Evolutionary conservation across 1,140 invertebrate genomes (phyloP), one percentile per base, ranked within the genome.

Genomic region (Elysia chlorotica): DNA sequence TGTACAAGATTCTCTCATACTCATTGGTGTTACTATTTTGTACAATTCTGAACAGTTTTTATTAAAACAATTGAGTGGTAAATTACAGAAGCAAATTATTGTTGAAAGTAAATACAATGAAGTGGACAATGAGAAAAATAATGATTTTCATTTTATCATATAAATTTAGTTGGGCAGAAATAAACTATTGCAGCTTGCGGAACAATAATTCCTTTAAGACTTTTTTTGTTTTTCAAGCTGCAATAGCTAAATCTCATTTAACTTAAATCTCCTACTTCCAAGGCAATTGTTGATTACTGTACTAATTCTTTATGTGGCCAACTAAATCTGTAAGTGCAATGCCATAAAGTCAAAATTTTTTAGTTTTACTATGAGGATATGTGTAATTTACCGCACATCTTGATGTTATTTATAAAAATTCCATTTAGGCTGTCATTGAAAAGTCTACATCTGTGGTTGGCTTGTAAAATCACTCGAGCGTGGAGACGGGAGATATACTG

Each of bases 391-490:
- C 79, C 77, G 54, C 28, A 28, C 14, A 80, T 80, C 62, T 80
- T 80, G 21, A 67, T 53, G 53, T 80, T 75, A 37, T 80, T 80
- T n/a, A 80, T 63, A 68, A 80, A 80, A 35, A 80, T 53, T 0
- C 79, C 79, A 76, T 80, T 80, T 30, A 75, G 54, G 35, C 79
- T 80, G 70, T 80, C 79, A 73, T 80, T 77, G 67, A 56, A 73
- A 33, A 80, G 37, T 33, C 38, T 73, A 31, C 77, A 74, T 35
- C 28, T 5, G 33, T 73, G 70, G 30, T 31, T 38, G 35, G 75
- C 70, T 57, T 69, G 66, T 21, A 74, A 41, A 23, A 79, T 74
- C 48, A 79, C 61, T 23, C 76, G 35, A 19, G 78, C 76, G 68
- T 80, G 79, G n/a, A 71, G 57, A 19, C 79, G 72, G 30, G 79